Percentiles rank a stretch among this genome's conserved stretches.
These are phyloP conservation scores for Venustoraphidia nigricollis DNA, from an alignment of 2,888 invertebrate genomes.

Conservation along the genomic window DNA sequence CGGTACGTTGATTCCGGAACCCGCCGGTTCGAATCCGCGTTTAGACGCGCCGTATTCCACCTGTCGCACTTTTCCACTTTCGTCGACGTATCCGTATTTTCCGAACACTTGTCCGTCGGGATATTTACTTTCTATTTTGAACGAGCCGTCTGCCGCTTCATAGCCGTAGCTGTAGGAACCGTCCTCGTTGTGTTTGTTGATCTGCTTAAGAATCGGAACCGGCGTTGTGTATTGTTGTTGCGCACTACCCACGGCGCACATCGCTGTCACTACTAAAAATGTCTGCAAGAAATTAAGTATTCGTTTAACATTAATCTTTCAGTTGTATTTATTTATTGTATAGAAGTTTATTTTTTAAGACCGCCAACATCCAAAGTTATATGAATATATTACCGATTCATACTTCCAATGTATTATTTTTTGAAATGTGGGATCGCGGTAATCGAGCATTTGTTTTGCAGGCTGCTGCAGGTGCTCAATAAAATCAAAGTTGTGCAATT, in stretches of 20 bases:
- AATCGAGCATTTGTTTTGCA: too few species aligned
- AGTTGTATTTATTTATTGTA: too few species aligned
- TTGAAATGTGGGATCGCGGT: too few species aligned
- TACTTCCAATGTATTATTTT: too few species aligned
- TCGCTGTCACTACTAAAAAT: too few species aligned
- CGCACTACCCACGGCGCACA: conserved; percentile 18
- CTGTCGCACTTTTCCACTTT: conserved; percentile 55
- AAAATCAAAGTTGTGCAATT: too few species aligned
- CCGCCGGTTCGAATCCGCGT: conserved; percentile 69
- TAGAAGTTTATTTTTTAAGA: too few species aligned
- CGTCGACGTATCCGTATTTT: conserved; percentile 81
- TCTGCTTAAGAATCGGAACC: conserved; percentile 67
- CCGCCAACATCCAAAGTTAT: too few species aligned
- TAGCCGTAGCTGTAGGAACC: conserved; percentile 81
- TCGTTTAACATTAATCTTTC: too few species aligned
- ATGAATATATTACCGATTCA: too few species aligned
- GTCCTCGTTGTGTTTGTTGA: conserved; percentile 73
- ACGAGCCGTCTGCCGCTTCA: conserved; percentile 73
- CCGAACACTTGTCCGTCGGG: conserved; percentile 71
- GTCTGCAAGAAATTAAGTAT: too few species aligned
- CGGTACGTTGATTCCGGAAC: conserved; percentile 62
- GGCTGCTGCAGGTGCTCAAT: too few species aligned
- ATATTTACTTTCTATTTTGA: conserved; percentile 79
- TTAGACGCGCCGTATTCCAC: conserved; percentile 74
- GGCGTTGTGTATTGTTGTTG: conserved; percentile 51